phyloP scores from a whole-genome alignment of 2,888 invertebrate species.

The Artemia sinica region DNA sequence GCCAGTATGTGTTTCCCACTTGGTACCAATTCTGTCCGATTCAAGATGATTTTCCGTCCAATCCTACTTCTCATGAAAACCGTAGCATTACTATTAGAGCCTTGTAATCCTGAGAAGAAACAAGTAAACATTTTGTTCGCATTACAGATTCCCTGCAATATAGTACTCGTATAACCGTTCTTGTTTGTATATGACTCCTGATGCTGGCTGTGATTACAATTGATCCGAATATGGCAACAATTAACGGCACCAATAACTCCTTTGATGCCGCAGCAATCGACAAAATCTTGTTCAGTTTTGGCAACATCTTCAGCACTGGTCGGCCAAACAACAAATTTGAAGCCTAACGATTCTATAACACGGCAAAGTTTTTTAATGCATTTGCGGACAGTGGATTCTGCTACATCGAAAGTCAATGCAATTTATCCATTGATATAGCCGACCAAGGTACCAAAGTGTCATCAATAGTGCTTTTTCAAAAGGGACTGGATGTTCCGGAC shows the following conservation, averaged over 20 bases:
- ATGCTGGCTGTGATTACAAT: conserved; percentile 13
- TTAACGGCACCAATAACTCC: conserved; percentile 18
- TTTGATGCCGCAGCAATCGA: neutral
- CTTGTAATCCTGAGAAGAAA: conserved; percentile 24
- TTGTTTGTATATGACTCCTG: conserved; percentile 19
- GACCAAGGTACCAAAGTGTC: neutral
- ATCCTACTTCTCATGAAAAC: conserved; percentile 24
- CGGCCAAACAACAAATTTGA: neutral
- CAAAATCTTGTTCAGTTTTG: neutral
- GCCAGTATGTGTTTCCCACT: conserved; percentile 20
- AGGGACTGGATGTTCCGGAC: neutral
- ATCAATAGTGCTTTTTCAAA: neutral
- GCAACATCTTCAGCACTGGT: conserved; percentile 1
- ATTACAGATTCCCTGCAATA: conserved; percentile 24
- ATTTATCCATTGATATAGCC: neutral
- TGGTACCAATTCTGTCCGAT: neutral
- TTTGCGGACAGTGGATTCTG: neutral
- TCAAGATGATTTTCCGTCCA: conserved; percentile 14
- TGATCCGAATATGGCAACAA: conserved; percentile 19
- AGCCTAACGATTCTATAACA: neutral
- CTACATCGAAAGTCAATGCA: neutral
- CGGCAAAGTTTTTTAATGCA: conserved; percentile 2
- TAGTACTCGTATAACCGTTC: conserved; percentile 17
- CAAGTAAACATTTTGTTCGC: conserved; percentile 22
- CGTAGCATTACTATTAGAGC: conserved; percentile 25